Percentiles rank a stretch among this genome's conserved stretches.
Conservation (phyloP, 2,113 vertebrate genomes). For the Ciconia boyciana region DNA sequence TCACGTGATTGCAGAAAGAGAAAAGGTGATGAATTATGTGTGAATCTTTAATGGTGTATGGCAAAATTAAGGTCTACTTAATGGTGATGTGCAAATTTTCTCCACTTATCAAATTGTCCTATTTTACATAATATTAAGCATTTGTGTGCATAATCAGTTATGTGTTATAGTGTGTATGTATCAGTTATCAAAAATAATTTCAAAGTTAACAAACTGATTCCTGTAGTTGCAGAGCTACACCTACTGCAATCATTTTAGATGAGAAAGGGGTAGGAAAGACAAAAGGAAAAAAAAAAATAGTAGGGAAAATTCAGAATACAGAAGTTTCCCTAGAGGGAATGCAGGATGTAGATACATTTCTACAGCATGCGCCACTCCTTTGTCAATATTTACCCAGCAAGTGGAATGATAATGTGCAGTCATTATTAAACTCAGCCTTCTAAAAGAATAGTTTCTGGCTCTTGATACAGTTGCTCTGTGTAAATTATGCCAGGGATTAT, state of each 20-base stretch:
- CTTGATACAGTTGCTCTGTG: not conserved
- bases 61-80: slow-evolving; percentile 27
- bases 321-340: slow-evolving; percentile 22
- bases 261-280: not conserved
- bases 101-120: not conserved
- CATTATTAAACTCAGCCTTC: slow-evolving; percentile 30
- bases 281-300: not conserved
- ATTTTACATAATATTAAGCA: slow-evolving; percentile 17
- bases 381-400: slow-evolving; percentile 59
- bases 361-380: slow-evolving; percentile 22
- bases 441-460: slow-evolving; percentile 19
- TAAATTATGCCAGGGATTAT: slow-evolving; percentile 42
- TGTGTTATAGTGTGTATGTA: not conserved
- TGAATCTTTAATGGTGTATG: not conserved
- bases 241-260: not conserved
- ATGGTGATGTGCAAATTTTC: not conserved
- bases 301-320: slow-evolving; percentile 14
- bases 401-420: slow-evolving; percentile 18
- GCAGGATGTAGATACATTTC: slow-evolving; percentile 4
- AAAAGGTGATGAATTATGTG: slow-evolving; percentile 17
- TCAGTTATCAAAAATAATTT: slow-evolving; percentile 16
- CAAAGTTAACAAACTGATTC: not conserved
- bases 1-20: slow-evolving; percentile 14
- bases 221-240: not conserved
- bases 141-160: slow-evolving; percentile 9